A percentile compares a stretch with the other conserved stretches of the same genome.
Evolutionary conservation across 2,113 vertebrate species (phyloP).

Genomic region (Myiozetetes cayanensis): DNA sequence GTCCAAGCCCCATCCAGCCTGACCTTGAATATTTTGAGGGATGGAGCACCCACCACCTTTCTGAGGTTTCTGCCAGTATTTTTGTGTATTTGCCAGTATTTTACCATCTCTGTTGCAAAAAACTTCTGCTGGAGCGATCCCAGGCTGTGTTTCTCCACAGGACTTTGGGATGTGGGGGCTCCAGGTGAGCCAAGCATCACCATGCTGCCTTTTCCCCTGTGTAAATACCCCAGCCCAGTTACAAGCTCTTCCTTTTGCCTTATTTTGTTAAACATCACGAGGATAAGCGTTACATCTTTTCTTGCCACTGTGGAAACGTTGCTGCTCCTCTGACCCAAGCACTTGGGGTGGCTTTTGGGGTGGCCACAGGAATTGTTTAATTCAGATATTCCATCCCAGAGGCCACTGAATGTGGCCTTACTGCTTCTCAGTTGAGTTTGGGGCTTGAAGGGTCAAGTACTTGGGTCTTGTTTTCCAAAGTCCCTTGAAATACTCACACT

Average conservation of each 20-base stretch:
- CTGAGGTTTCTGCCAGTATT: too few relatives aligned
- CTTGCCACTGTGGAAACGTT: fast-evolving
- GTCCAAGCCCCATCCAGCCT: neutral
- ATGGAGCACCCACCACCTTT: neutral
- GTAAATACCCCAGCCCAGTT: fast-evolving
- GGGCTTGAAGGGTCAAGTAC: neutral
- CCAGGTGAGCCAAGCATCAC: neutral
- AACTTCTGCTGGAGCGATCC: neutral
- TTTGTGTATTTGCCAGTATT: too few relatives aligned
- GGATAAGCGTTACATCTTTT: fast-evolving
- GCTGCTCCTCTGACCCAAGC: neutral
- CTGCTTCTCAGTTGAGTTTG: neutral
- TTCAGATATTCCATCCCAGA: neutral
- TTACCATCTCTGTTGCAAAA: neutral
- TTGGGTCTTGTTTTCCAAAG: neutral
- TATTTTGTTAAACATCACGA: fast-evolving
- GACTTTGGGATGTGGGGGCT: neutral
- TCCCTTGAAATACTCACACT: neutral
- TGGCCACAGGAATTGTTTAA: neutral
- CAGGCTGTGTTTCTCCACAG: fast-evolving
- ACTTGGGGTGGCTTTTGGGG: neutral
- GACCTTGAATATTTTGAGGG: neutral
- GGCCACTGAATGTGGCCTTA: neutral
- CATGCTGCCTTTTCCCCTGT: neutral
- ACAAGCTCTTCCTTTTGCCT: neutral